A percentile compares a stretch with the other conserved stretches of the same genome.
phyloP scores from a whole-genome alignment of 2,113 vertebrate species.

The Columba janthina region DNA sequence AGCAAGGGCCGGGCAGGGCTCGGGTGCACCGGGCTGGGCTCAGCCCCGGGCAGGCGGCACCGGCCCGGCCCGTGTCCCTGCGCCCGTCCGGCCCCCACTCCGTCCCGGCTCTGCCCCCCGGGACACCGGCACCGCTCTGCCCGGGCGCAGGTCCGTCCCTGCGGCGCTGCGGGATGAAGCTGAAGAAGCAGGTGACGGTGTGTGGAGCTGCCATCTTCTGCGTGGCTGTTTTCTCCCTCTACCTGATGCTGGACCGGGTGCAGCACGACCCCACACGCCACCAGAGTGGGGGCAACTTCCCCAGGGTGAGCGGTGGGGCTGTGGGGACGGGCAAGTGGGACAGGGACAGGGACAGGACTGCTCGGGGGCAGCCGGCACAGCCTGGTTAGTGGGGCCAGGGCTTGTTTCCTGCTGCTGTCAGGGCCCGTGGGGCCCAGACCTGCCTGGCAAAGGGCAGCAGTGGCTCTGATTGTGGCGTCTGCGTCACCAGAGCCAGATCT shows the following conservation, averaged over 20 bases:
- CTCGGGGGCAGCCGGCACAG: accelerated
- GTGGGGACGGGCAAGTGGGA: accelerated
- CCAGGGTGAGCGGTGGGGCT: slow-evolving; percentile 78
- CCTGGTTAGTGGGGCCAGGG: neutral
- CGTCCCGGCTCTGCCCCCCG: neutral
- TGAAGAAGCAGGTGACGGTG: slow-evolving; percentile 98
- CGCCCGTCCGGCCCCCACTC: too few relatives aligned
- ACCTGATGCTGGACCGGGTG: slow-evolving; percentile 98
- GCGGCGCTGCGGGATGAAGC: slow-evolving; percentile 83
- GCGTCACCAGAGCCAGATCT: slow-evolving; percentile 90
- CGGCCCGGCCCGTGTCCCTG: neutral
- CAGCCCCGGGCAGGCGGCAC: neutral
- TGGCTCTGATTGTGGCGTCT: accelerated
- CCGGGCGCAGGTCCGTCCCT: neutral
- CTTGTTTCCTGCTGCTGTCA: neutral
- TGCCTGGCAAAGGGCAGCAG: accelerated
- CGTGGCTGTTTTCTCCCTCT: slow-evolving; percentile 97
- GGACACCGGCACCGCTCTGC: neutral
- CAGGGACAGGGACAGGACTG: neutral
- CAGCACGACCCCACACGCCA: slow-evolving; percentile 91
- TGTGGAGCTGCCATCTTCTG: slow-evolving; percentile 98
- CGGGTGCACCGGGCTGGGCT: neutral
- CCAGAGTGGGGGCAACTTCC: slow-evolving; percentile 92
- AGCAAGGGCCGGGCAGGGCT: neutral
- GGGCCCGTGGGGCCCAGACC: neutral